phyloP scores from a whole-genome alignment of 2,888 invertebrate species.

The Tinea semifulvella region DNA sequence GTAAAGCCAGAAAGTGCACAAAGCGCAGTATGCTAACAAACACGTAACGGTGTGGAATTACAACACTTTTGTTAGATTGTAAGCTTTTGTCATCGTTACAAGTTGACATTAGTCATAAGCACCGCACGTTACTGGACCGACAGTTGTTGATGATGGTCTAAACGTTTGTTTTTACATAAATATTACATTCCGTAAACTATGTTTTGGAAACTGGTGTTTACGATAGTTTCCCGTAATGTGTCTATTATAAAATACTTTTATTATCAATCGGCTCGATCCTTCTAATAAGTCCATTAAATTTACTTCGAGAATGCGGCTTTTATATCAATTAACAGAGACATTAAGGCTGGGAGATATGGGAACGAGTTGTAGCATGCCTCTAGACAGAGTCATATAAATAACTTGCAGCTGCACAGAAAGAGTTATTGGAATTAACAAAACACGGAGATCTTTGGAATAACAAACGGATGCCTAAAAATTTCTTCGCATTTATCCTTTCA shows the following conservation, averaged over 20 bases:
- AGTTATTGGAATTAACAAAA: slow-evolving; percentile 21
- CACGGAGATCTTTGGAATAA: slow-evolving; percentile 21
- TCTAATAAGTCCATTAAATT: slow-evolving; percentile 37
- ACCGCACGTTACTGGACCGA: slow-evolving; percentile 25
- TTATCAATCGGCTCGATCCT: slow-evolving; percentile 28
- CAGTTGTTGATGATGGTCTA: slow-evolving; percentile 17
- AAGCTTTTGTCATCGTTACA: slow-evolving; percentile 53
- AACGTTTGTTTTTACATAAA: slow-evolving; percentile 13
- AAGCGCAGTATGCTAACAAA: slow-evolving; percentile 27
- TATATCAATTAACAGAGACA: slow-evolving; percentile 54
- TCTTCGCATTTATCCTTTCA: slow-evolving; percentile 4
- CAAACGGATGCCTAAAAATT: slow-evolving; percentile 3
- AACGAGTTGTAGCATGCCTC: slow-evolving; percentile 25
- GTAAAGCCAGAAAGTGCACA: background rate
- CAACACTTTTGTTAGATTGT: slow-evolving; percentile 59
- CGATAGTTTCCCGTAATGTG: background rate
- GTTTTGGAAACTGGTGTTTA: background rate
- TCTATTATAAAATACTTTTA: slow-evolving; percentile 29
- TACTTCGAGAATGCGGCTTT: slow-evolving; percentile 40
- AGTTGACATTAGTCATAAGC: slow-evolving; percentile 49
- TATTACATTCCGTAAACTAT: background rate
- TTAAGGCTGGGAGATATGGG: slow-evolving; percentile 34
- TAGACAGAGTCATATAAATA: slow-evolving; percentile 26
- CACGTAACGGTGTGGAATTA: slow-evolving; percentile 58
- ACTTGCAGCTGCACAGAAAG: slow-evolving; percentile 30